These are phyloP conservation scores for Xenopus petersii DNA, from an alignment of 2,797 vertebrate species.

Conservation along the genomic window DNA sequence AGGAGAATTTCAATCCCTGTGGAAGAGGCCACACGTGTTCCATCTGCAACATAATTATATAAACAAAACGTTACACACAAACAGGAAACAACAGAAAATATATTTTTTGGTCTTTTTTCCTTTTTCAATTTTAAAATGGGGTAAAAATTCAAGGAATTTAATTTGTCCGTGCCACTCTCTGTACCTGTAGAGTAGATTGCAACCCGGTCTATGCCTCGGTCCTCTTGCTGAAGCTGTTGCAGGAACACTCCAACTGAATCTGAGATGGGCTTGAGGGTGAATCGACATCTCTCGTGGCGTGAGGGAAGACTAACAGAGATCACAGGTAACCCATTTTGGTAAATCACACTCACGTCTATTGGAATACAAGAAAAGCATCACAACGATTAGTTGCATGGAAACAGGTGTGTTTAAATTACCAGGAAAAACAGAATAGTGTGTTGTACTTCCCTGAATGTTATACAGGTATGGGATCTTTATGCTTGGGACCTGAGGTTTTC, in stretches of 20 bases:
- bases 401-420: no score
- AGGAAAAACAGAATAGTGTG: no score
- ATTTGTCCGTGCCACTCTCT: no score
- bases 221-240: conserved; percentile 92
- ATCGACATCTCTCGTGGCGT: conserved; percentile 91
- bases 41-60: conserved; percentile 69
- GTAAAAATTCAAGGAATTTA: no score
- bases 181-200: conserved; percentile 94
- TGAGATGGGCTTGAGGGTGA: conserved; percentile 95
- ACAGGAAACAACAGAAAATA: no score
- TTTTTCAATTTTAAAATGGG: no score
- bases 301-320: conserved; percentile 93
- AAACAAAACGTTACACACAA: no score
- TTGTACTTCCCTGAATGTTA: no score
- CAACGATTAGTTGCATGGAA: neutral
- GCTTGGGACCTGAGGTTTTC: no score
- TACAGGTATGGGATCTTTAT: no score
- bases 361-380: neutral
- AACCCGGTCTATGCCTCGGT: conserved; percentile 93
- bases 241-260: conserved; percentile 94
- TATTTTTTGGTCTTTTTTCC: no score
- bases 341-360: conserved; percentile 89
- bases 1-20: conserved; percentile 95
- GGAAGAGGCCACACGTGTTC: conserved; percentile 89
- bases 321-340: conserved; percentile 95